Evolutionary conservation across 2,797 vertebrate species (phyloP), one percentile per base, ranked within the genome.

Genomic region (Gymnoscopelus braueri): DNA sequence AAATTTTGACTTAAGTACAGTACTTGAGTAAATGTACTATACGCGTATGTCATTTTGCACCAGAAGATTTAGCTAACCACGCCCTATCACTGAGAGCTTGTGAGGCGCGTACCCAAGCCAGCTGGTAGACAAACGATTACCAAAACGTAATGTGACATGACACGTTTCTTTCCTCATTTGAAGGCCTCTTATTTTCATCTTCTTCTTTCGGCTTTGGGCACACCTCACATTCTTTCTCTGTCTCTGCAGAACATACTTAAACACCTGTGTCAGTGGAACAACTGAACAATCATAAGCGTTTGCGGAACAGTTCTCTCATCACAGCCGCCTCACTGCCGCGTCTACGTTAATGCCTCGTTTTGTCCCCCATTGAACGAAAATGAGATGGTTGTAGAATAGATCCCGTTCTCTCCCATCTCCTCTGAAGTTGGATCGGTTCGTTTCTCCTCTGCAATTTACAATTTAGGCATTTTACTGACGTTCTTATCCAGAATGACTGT

Each of bases 211-310:
- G 10, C 49, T 50, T 14, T 5, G 32, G 6, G 32, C 32, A 35
- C 4, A 12, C 63, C 62, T 80, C 55, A 12, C 53, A 74, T 69
- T 70, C 61, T 56, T n/a, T 60, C 39, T 65, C n/a, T 23, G 53
- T 67, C 74, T 63, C 14, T 68, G 10, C 49, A 74, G 54, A 77
- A 79, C 63, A 74, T 8, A 75, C 77, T 69, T 19, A 81, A 69
- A 82, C 77, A 74, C 73, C 72, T 70, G 66, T 78, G 73, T 66
- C 50, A 53, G 10, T 50, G 54, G 49, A 55, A 72, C 65, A 70
- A 60, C 6, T 72, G 51, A 29, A 7, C 11, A 66, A 80, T 82
- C 70, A 81, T 85, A 78, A 75, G 76, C 73, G 68, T 88, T 85
- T 87, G 78, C 78, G 62, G 65, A 69, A 74, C 39, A 19, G 75